Percentiles rank a stretch among this genome's conserved stretches.
These are phyloP conservation scores for Tenrec ecaudatus DNA, from an alignment of 2,113 vertebrate genomes.

Conservation along the genomic window DNA sequence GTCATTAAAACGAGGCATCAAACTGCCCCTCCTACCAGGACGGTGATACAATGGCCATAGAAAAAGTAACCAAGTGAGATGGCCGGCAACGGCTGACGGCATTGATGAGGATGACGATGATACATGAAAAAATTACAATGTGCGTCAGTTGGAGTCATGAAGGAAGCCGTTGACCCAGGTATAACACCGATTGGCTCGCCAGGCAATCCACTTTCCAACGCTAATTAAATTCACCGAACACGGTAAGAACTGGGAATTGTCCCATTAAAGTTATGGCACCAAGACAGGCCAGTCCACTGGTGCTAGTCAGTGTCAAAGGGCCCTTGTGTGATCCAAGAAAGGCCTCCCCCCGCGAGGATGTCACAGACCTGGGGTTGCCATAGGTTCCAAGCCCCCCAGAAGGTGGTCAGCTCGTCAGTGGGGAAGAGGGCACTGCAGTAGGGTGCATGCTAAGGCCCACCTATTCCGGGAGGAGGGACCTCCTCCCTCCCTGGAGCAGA, in stretches of 20 bases:
- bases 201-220: slow-evolving; percentile 79
- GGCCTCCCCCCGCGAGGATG: fast-evolving
- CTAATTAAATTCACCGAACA: slow-evolving; percentile 80
- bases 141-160: slow-evolving; percentile 85
- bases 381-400: fast-evolving
- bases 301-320: neutral
- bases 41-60: slow-evolving; percentile 82
- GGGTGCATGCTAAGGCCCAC: too few species aligned
- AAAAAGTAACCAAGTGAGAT: slow-evolving; percentile 87
- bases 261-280: neutral
- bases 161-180: slow-evolving; percentile 81
- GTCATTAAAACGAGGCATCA: slow-evolving; percentile 78
- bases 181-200: slow-evolving; percentile 83
- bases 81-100: slow-evolving; percentile 64
- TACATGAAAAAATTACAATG: slow-evolving; percentile 77
- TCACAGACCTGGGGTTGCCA: neutral
- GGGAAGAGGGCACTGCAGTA: fast-evolving
- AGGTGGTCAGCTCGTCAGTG: fast-evolving
- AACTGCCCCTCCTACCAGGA: slow-evolving; percentile 76
- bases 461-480: neutral
- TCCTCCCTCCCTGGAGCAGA: too few species aligned
- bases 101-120: slow-evolving; percentile 79
- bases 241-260: slow-evolving; percentile 41
- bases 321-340: neutral
- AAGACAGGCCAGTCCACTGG: neutral